Percentiles rank a stretch among this genome's conserved stretches.
Evolutionary conservation across 2,888 invertebrate species (phyloP).

Genomic region (Agrotis puta): DNA sequence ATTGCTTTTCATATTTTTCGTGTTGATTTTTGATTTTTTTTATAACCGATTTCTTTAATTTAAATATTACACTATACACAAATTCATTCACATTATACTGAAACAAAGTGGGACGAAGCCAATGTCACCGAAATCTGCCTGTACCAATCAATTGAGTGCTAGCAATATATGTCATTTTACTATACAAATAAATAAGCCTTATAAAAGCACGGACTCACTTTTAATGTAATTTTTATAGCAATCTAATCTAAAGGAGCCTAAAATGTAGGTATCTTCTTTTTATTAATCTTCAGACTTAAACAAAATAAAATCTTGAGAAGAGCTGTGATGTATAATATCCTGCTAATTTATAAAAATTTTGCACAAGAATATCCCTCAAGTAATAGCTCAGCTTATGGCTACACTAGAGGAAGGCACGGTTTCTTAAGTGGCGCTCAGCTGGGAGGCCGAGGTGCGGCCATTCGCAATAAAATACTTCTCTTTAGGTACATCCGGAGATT

Average conservation of each 20-base stretch:
- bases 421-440: slow-evolving; percentile 67
- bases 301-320: not conserved
- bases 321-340: slow-evolving; percentile 1
- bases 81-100: no score
- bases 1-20: not conserved
- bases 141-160: no score
- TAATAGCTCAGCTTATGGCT: slow-evolving; percentile 41
- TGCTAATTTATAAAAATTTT: slow-evolving; percentile 30
- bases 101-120: no score
- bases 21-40: not conserved
- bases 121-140: no score
- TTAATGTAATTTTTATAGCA: no score
- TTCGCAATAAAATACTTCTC: slow-evolving; percentile 57
- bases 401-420: slow-evolving; percentile 37
- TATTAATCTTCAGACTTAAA: not conserved
- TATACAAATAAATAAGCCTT: no score
- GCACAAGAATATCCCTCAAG: slow-evolving; percentile 30
- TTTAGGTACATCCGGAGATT: slow-evolving; percentile 39
- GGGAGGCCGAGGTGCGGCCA: slow-evolving; percentile 47
- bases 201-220: no score
- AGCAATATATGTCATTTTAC: no score
- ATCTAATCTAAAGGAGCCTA: no score
- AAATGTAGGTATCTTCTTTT: no score
- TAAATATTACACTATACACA: no score
- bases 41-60: no score